A percentile compares a stretch with the other conserved stretches of the same genome.
These are phyloP conservation scores for Nannobrachium achirus DNA, from an alignment of 2,113 vertebrate genomes.

Conservation along the genomic window DNA sequence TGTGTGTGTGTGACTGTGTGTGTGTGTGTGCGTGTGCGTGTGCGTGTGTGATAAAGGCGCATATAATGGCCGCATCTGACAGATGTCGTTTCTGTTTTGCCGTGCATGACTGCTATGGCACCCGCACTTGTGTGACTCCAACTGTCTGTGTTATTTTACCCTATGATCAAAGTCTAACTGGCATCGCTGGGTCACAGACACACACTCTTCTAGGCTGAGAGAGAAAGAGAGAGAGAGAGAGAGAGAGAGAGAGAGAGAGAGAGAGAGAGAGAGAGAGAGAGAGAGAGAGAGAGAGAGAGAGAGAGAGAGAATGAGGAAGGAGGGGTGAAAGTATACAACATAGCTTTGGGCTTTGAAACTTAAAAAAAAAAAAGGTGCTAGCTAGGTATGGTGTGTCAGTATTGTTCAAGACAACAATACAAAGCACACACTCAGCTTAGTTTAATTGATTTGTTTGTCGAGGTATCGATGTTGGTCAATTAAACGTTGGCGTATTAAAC, in stretches of 20 bases:
- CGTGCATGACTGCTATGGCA: not conserved
- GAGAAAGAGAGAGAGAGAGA: not conserved
- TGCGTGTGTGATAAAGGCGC: constrained; percentile 27
- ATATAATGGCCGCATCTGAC: constrained; percentile 44
- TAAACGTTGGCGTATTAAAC: too few relatives aligned
- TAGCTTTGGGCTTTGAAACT: too few relatives aligned
- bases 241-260: constrained; percentile 5
- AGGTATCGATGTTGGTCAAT: too few relatives aligned
- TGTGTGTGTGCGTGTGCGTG: constrained; percentile 9
- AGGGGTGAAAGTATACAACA: not conserved
- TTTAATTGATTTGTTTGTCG: too few relatives aligned
- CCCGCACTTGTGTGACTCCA: constrained; percentile 28
- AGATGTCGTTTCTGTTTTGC: constrained; percentile 45
- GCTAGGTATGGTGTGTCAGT: too few relatives aligned
- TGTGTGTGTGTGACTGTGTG: not conserved
- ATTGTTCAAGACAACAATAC: too few relatives aligned
- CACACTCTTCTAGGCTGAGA: constrained; percentile 1
- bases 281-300: constrained; percentile 15
- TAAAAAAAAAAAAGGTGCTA: too few relatives aligned
- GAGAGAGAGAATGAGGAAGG: not conserved
- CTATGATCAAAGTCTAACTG: constrained; percentile 56
- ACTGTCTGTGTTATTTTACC: constrained; percentile 46
- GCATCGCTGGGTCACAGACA: constrained; percentile 36
- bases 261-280: constrained; percentile 15
- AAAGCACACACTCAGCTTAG: too few relatives aligned